Evolutionary conservation across 2,888 invertebrate genomes (phyloP), one percentile per base, ranked within the genome.

Genomic region (Drosophila acutilabella): DNA sequence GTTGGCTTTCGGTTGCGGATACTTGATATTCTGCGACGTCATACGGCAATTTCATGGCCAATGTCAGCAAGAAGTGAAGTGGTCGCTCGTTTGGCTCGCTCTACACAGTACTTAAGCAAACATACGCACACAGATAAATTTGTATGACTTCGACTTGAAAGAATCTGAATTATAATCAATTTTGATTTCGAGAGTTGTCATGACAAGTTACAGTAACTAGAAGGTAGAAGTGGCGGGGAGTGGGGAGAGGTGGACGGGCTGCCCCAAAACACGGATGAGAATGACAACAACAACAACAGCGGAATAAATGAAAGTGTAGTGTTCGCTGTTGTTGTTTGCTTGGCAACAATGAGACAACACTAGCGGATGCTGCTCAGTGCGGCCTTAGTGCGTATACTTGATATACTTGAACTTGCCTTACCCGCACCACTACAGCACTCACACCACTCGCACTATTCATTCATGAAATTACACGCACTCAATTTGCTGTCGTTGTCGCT

Each of bases 61-160:
- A 87, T 83, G 85, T 52, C 87, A 81, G 64, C 48, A 71, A 82
- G 73, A 76, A 74, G 72, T 76, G 79, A 76, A 86, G 82, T 82
- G 84, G 69, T 42, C 62, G 54, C 75, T 70, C 61, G 74, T 48
- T 74, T 45, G 56, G 23, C 56, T 62, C 40, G 48, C 14, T 16
- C 4, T 8, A 26, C 10, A 23, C 23, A 23, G 23, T 23, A 23
- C 23, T 23, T 23, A 13, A n/a, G 3, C 30, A 30, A 30, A 38
- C 16, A 45, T 16, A 38, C 2, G 50, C 42, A 59, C 8, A 45
- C 20, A 47, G 8, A 41, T 23, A 42, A 11, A 45, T 5, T n/a
- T 16, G 5, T n/a, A 36, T 52, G n/a, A 30, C 11, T 41, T 26
- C 7, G 53, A 18, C 41, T 42, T 33, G 30, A 44, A 44, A 54